Conservation (phyloP, 2,797 vertebrate species). For the Anguilla anguilla region DNA sequence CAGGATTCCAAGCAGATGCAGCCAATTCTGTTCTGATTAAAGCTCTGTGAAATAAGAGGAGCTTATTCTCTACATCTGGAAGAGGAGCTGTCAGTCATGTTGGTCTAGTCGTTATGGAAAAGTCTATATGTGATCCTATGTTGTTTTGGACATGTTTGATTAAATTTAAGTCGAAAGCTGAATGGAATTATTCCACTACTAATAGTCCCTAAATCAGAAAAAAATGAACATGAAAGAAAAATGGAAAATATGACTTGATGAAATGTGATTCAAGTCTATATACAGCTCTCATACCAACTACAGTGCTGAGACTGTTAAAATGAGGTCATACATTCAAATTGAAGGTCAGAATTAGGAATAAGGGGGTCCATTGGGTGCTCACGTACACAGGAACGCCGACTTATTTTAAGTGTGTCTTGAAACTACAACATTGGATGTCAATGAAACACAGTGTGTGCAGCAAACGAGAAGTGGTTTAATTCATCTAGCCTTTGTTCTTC, state of each 20-base stretch:
- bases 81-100: conserved; percentile 40
- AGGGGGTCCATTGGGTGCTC: neutral
- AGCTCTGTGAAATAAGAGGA: conserved; percentile 44
- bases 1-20: conserved; percentile 52
- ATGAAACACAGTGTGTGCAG: neutral
- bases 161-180: conserved; percentile 35
- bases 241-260: neutral
- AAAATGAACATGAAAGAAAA: neutral
- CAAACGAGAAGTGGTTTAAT: neutral
- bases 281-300: neutral
- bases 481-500: neutral
- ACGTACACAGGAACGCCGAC: neutral
- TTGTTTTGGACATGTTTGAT: conserved; percentile 36
- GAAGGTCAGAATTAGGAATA: neutral
- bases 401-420: neutral
- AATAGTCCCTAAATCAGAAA: neutral
- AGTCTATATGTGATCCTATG: conserved; percentile 34
- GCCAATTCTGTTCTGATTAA: conserved; percentile 53
- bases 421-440: neutral
- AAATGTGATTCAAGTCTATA: neutral
- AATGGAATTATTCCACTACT: conserved; percentile 40
- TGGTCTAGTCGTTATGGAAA: conserved; percentile 38
- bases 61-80: conserved; percentile 55
- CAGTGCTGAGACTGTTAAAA: too few relatives aligned
- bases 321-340: too few relatives aligned